phyloP scores from a whole-genome alignment of 2,113 vertebrate genomes.

The Rousettus leschenaultii region DNA sequence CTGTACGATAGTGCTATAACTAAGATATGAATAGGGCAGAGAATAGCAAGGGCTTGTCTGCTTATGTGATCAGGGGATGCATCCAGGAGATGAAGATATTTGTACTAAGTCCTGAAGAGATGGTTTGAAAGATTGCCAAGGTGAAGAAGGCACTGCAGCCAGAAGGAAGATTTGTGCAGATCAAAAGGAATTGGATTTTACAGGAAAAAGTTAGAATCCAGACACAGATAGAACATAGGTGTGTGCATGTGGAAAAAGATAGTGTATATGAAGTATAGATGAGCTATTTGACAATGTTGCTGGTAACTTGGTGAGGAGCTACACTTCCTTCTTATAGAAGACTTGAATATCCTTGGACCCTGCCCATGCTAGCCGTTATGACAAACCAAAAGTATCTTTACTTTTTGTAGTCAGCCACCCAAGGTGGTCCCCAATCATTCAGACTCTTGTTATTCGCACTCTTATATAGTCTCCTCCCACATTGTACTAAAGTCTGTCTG shows the following conservation, averaged over 20 bases:
- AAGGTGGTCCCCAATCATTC: neutral
- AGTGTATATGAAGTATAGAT: rapidly evolving
- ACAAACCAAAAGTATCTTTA: neutral
- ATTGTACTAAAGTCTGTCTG: neutral
- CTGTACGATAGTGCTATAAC: neutral
- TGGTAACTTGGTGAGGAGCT: neutral
- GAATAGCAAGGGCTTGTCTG: neutral
- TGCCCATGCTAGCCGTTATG: neutral
- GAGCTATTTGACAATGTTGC: neutral
- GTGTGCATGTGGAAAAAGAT: neutral
- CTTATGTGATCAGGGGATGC: neutral
- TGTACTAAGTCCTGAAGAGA: neutral
- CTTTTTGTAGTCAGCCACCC: neutral
- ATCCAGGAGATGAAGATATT: neutral
- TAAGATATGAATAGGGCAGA: neutral
- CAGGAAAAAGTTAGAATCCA: neutral
- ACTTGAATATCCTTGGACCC: neutral
- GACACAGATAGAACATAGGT: neutral
- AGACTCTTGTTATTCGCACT: neutral
- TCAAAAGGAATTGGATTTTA: neutral
- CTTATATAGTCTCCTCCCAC: neutral
- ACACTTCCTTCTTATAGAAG: neutral
- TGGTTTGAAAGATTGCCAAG: neutral
- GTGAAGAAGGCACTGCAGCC: neutral
- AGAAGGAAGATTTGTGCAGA: neutral